phyloP scores from a whole-genome alignment of 2,888 invertebrate genomes.

The Heliconius sara region DNA sequence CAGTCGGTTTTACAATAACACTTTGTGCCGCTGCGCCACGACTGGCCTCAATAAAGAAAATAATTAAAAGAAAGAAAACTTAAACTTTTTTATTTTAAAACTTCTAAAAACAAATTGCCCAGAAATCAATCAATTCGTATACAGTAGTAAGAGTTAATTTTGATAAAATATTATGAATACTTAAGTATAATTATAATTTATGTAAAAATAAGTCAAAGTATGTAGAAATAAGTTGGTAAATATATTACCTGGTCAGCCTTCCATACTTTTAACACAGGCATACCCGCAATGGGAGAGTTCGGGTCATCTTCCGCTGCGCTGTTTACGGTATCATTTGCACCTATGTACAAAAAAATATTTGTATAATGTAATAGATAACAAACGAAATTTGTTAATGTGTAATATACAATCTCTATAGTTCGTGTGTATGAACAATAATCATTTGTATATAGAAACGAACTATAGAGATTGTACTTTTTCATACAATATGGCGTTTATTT shows the following conservation, averaged over 20 bases:
- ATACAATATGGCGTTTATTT: neutral
- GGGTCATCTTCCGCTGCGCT: conserved; percentile 96
- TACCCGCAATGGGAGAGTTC: conserved; percentile 95
- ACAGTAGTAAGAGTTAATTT: too few relatives aligned
- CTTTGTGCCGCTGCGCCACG: too few relatives aligned
- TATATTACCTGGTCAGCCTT: conserved; percentile 88
- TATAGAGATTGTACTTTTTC: neutral
- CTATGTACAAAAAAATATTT: conserved; percentile 51
- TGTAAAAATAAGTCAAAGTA: neutral
- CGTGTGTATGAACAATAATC: too few relatives aligned
- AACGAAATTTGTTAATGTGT: neutral
- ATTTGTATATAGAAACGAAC: neutral
- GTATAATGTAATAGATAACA: neutral
- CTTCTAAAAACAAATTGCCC: too few relatives aligned
- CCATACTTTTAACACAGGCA: conserved; percentile 96
- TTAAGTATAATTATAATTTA: neutral
- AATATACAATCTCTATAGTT: neutral
- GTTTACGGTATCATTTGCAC: conserved; percentile 96
- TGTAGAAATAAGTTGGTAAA: neutral
- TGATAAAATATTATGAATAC: too few relatives aligned
- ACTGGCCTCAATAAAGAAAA: too few relatives aligned
- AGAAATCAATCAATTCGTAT: too few relatives aligned
- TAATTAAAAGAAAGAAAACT: too few relatives aligned
- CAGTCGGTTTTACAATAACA: too few relatives aligned
- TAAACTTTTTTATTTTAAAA: too few relatives aligned